A percentile compares a stretch with the other conserved stretches of the same genome.
Conservation (phyloP, 2,113 vertebrate species). For the Myotis davidii region DNA sequence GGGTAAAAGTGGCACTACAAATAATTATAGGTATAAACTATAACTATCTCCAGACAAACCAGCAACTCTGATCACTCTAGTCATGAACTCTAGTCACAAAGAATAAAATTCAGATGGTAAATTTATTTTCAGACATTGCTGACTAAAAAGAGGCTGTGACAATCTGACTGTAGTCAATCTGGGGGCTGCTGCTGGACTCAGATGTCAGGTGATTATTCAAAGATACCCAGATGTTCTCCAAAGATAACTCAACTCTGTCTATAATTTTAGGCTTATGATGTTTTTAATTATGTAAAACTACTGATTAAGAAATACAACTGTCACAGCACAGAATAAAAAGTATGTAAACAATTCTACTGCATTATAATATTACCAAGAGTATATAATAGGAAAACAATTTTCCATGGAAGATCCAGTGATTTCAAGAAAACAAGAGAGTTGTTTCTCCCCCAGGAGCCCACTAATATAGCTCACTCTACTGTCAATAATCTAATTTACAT, state of each 20-base stretch:
- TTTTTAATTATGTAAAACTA: slow-evolving; percentile 62
- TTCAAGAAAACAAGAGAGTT: slow-evolving; percentile 27
- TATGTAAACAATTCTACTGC: slow-evolving; percentile 29
- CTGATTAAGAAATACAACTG: slow-evolving; percentile 69
- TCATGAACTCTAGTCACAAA: background rate
- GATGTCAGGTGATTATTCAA: slow-evolving; percentile 40
- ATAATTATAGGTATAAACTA: slow-evolving; percentile 27
- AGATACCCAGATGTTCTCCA: slow-evolving; percentile 35
- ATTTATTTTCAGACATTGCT: slow-evolving; percentile 36
- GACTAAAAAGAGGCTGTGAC: background rate
- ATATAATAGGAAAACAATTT: slow-evolving; percentile 31
- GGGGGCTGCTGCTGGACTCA: background rate
- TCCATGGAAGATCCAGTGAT: background rate
- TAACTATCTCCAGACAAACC: background rate
- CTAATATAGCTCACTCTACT: background rate
- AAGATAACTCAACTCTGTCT: slow-evolving; percentile 46
- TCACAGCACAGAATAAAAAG: slow-evolving; percentile 61
- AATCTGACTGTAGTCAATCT: background rate
- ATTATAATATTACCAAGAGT: slow-evolving; percentile 49
- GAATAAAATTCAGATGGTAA: background rate
- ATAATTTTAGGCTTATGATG: slow-evolving; percentile 56
- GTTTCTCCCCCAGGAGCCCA: background rate
- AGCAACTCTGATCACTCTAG: background rate
- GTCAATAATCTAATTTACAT: background rate
- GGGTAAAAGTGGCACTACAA: background rate